Conservation (phyloP, 1,140 invertebrate genomes). For the fruit fly (Drosophila melanogaster) region Release_6_plus_ISO1_MT NT_037436.4:24902001-24902500, state of each 20-base stretch:
- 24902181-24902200: slow-evolving; percentile 5
- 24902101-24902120: neutral
- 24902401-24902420: too few relatives aligned
- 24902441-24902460: neutral
- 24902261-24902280: slow-evolving; percentile 19
- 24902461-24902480: neutral
- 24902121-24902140: neutral
- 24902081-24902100: neutral
- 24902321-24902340: neutral
- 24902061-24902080: slow-evolving; percentile 2
- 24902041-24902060: neutral
- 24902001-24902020: neutral
- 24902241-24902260: slow-evolving; percentile 19
- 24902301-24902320: neutral
- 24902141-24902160: neutral
- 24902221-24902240: slow-evolving; percentile 28
- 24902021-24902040: neutral
- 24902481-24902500: neutral
- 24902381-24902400: neutral
- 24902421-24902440: neutral
- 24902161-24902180: neutral
- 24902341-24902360: neutral
- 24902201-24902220: slow-evolving; percentile 1
- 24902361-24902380: neutral
- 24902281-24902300: neutral